Evolutionary conservation across 2,888 invertebrate species (phyloP).

Genomic region (Acrocera orbiculus): DNA sequence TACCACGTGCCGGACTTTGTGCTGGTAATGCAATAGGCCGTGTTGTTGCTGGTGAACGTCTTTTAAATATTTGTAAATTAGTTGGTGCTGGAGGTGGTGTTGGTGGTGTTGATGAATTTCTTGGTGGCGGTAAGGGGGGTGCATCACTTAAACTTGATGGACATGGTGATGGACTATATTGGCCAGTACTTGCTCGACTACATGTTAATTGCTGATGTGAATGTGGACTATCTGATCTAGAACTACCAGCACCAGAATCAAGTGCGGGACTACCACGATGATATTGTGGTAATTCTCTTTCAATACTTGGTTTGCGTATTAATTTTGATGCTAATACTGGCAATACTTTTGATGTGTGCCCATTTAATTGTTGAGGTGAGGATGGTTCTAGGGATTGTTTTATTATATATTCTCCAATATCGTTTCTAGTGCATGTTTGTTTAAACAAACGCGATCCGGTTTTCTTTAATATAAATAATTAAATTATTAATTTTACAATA

Average conservation of each 20-base stretch:
- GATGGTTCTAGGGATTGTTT: constrained; percentile 26
- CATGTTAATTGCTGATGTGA: constrained; percentile 45
- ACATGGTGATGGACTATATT: constrained; percentile 36
- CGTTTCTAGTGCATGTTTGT: constrained; percentile 24
- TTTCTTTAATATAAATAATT: too few relatives aligned
- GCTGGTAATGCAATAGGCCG: constrained; percentile 35
- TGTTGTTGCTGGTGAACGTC: constrained; percentile 59
- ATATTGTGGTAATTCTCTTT: constrained; percentile 50
- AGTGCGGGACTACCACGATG: constrained; percentile 72
- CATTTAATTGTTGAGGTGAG: constrained; percentile 22
- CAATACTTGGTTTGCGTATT: constrained; percentile 74
- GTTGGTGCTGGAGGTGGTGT: constrained; percentile 45
- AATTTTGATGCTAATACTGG: constrained; percentile 51
- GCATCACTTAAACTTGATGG: constrained; percentile 39
- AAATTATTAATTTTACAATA: background rate
- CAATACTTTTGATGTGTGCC: constrained; percentile 31
- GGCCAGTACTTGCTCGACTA: constrained; percentile 29
- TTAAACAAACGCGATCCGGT: constrained; percentile 25
- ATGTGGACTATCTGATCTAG: constrained; percentile 76
- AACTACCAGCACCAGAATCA: constrained; percentile 76
- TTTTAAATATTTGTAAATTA: constrained; percentile 52
- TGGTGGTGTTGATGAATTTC: constrained; percentile 51
- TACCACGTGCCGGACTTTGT: constrained; percentile 45
- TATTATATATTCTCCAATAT: constrained; percentile 23
- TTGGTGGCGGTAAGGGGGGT: constrained; percentile 54